Evolutionary conservation across 37 sponge, comb jelly and placozoan genomes (phyloP).

Genomic region (Axinella damicornis): DNA sequence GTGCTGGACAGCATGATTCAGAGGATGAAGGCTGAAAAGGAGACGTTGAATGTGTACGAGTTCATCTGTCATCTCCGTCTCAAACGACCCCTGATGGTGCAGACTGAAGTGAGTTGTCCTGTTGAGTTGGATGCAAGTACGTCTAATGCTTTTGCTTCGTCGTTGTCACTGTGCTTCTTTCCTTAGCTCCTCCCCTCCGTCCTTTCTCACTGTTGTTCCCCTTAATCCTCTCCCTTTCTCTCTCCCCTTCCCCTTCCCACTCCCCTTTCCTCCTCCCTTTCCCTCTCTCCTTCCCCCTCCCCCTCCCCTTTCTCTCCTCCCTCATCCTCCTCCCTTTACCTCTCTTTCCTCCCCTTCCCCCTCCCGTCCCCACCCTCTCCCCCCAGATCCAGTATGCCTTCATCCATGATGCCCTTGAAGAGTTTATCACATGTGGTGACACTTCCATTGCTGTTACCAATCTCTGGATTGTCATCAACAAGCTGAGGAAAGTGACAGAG

Average conservation of each 20-base stretch:
- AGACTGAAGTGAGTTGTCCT: slow-evolving; percentile 58
- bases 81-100: slow-evolving; percentile 61
- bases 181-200: no score
- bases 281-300: not conserved
- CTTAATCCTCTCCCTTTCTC: no score
- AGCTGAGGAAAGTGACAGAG: slow-evolving; percentile 23
- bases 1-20: slow-evolving; percentile 70
- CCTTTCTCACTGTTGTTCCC: no score
- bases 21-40: slow-evolving; percentile 50
- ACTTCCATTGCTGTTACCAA: slow-evolving; percentile 45
- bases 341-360: no score
- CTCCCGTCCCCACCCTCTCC: not conserved
- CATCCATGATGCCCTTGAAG: slow-evolving; percentile 71
- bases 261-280: not conserved
- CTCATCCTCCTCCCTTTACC: not conserved
- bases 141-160: no score
- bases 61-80: slow-evolving; percentile 49
- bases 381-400: slow-evolving; percentile 62
- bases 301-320: not conserved
- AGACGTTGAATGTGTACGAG: slow-evolving; percentile 45
- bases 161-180: no score
- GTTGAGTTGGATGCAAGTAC: no score
- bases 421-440: slow-evolving; percentile 70
- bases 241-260: not conserved
- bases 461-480: slow-evolving; percentile 32